A percentile compares a stretch with the other conserved stretches of the same genome.
Evolutionary conservation across 2,888 invertebrate species (phyloP).

Genomic region (Pachydiplax longipennis): DNA sequence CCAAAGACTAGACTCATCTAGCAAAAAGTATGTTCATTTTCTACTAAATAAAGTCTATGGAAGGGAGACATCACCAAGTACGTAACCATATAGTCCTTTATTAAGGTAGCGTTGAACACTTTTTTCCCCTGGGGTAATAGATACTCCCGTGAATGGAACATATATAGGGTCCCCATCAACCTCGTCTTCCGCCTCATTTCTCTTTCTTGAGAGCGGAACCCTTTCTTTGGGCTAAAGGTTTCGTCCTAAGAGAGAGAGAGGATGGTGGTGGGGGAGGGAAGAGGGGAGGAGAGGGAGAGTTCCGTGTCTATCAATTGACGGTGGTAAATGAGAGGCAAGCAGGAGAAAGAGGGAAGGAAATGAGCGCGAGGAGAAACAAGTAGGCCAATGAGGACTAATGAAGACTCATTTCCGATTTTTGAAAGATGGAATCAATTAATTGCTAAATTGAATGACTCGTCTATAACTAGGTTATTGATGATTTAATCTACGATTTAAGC

Average conservation of each 20-base stretch:
- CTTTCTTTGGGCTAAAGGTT: background rate
- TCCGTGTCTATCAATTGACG: background rate
- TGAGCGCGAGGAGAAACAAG: background rate
- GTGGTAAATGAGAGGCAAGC: background rate
- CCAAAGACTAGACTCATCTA: too few species aligned
- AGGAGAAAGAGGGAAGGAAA: background rate
- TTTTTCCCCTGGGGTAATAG: background rate
- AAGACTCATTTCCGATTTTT: too few species aligned
- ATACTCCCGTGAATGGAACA: background rate
- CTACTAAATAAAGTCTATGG: background rate
- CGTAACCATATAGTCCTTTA: background rate
- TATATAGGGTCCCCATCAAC: constrained; percentile 16
- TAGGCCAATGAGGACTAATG: too few species aligned
- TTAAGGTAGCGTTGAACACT: background rate
- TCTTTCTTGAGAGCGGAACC: background rate
- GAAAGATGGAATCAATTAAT: too few species aligned
- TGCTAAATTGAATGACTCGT: too few species aligned
- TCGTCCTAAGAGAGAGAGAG: background rate
- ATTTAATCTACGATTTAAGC: background rate
- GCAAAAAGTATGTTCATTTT: background rate
- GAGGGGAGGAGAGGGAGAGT: background rate
- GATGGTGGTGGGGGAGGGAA: background rate
- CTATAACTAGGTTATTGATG: too few species aligned
- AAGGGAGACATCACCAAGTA: background rate
- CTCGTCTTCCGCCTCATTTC: constrained; percentile 28